A percentile compares a stretch with the other conserved stretches of the same genome.
phyloP scores from a whole-genome alignment of 2,797 vertebrate species.

The Sebastes itinus region DNA sequence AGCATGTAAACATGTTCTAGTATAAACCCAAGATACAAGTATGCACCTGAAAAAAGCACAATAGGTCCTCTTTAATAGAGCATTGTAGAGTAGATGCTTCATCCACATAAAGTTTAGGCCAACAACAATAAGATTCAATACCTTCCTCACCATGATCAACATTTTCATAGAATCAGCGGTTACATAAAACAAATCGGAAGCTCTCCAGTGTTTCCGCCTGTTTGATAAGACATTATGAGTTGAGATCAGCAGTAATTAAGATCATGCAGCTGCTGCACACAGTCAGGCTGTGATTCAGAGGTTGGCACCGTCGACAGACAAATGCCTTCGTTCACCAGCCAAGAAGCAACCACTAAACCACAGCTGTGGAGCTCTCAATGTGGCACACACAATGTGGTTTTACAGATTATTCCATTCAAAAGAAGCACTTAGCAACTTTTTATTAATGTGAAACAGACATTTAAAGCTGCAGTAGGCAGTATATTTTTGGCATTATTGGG shows the following conservation, averaged over 20 bases:
- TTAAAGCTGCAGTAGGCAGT: neutral
- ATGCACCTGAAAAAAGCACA: too few species aligned
- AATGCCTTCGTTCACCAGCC: conserved; percentile 27
- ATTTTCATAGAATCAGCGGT: neutral
- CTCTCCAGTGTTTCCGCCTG: neutral
- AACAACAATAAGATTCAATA: neutral
- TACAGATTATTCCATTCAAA: neutral
- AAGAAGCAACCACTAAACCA: neutral
- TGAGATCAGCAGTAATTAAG: conserved; percentile 16
- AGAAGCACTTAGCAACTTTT: neutral
- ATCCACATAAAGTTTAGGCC: neutral
- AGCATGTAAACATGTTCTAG: too few species aligned
- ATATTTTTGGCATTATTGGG: too few species aligned
- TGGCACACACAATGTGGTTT: neutral
- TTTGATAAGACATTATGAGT: conserved; percentile 26
- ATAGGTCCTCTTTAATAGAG: neutral
- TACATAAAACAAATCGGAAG: neutral
- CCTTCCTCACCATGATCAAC: neutral
- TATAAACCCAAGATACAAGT: too few species aligned
- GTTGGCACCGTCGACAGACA: conserved; percentile 21
- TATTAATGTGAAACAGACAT: neutral
- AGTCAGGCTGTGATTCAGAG: conserved; percentile 35
- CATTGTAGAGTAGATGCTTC: neutral
- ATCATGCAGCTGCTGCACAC: conserved; percentile 39
- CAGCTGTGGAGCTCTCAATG: conserved; percentile 36